Conservation (phyloP, 2,113 vertebrate genomes). For the Brienomyrus longianalis region DNA sequence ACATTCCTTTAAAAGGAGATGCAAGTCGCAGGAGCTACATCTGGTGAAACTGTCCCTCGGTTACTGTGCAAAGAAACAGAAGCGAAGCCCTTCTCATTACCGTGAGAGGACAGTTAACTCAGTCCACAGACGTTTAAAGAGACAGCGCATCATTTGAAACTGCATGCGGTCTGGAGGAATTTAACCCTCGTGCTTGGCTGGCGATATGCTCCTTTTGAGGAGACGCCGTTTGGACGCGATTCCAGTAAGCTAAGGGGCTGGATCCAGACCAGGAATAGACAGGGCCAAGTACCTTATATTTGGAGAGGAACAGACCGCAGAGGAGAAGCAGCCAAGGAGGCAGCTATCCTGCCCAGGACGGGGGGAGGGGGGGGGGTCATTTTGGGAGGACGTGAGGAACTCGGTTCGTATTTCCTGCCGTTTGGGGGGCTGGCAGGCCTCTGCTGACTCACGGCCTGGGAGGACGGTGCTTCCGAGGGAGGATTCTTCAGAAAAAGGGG, state of each 20-base stretch:
- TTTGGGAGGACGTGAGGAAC: neutral
- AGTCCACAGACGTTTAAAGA: neutral
- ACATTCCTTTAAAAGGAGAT: neutral
- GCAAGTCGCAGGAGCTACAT: neutral
- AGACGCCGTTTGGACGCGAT: neutral
- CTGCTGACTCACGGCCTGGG: neutral
- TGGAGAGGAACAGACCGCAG: neutral
- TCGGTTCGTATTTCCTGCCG: neutral
- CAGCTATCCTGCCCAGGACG: neutral
- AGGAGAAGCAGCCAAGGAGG: neutral
- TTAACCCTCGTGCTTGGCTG: neutral
- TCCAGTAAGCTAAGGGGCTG: neutral
- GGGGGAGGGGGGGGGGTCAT: neutral
- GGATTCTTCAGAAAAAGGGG: neutral
- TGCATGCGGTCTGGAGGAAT: neutral
- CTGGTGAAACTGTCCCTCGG: neutral
- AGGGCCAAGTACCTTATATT: neutral
- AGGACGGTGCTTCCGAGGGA: neutral
- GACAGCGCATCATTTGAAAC: neutral
- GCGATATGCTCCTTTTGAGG: neutral
- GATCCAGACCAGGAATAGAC: neutral
- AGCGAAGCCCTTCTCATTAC: neutral
- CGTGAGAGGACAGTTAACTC: neutral
- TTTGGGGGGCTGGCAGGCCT: neutral
- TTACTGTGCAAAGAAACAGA: neutral